These are phyloP conservation scores for Sandelia bainsii DNA, from an alignment of 2,797 vertebrate species.

Conservation along the genomic window DNA sequence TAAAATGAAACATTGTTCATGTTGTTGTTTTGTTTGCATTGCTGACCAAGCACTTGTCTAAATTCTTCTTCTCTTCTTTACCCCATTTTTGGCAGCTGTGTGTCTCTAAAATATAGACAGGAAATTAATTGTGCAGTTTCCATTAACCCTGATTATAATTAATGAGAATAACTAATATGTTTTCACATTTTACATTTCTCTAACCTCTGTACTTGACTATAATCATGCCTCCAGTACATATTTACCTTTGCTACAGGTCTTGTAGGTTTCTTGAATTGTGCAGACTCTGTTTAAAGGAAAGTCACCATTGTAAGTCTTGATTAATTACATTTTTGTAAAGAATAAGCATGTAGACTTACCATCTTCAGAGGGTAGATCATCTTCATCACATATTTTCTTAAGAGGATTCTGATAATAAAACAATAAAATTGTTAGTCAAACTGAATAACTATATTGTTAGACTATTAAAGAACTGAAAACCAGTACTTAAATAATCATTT, in stretches of 20 bases:
- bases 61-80: slow-evolving; percentile 71
- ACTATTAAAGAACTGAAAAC: not conserved
- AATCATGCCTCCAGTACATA: not conserved
- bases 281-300: slow-evolving; percentile 79
- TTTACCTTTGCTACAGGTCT: slow-evolving; percentile 75
- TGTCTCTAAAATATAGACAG: slow-evolving; percentile 59
- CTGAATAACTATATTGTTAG: not conserved
- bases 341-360: slow-evolving; percentile 62
- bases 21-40: not conserved
- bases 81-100: slow-evolving; percentile 30
- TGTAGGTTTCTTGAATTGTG: slow-evolving; percentile 83
- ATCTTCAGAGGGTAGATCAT: slow-evolving; percentile 78
- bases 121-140: slow-evolving; percentile 2
- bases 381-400: slow-evolving; percentile 25
- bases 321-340: not conserved
- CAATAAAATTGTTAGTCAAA: not conserved
- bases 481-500: not conserved
- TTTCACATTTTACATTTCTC: not conserved
- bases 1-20: not conserved
- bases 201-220: not conserved
- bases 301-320: not conserved
- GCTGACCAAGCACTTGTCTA: slow-evolving; percentile 18
- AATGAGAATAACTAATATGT: not conserved
- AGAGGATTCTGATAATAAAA: slow-evolving; percentile 49
- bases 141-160: not conserved